Evolutionary conservation across 2,113 vertebrate genomes (phyloP), one percentile per base, ranked within the genome.

Genomic region (Scolopax mira): DNA sequence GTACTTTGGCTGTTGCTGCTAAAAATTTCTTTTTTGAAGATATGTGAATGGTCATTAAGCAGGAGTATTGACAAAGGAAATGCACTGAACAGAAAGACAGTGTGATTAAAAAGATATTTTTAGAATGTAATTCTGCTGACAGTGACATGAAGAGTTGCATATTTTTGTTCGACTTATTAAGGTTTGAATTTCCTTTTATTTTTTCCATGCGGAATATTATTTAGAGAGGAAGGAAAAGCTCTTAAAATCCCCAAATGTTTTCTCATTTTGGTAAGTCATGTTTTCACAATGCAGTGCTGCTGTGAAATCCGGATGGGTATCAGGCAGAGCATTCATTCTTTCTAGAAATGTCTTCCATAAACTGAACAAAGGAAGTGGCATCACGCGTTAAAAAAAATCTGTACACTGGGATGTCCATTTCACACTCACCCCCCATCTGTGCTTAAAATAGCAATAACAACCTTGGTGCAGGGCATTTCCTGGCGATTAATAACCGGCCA

Each of bases 401-500:
- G 48, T 66, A 78, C 25, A 11, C 81, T 77, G 89, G 73, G 81
- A 89, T 81, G 91, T 87, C 90, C 78, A 42, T 95, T 84, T 55
- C 48, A 28, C 35, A 9, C 6, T 2, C 24, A 7, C 35, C 4
- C 9, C 41, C 51, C 9, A 10, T 67, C 90, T 81, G 75, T 81
- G 81, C 93, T 93, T 92, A 80, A 97, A 96, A 95, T 94, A 95
- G 92, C 85, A 89, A 39, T 71, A 95, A 80, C 88, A 96, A 81
- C 81, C 93, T 95, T 94, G 74, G 88, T 89, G 81, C 93, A 65
- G 93, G 95, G 95, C 94, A 91, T 88, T 95, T 96, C 90, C 87
- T 85, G 64, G 72, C 3, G 33, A 93, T 95, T 95, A 96, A 96
- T 93, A 85, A 84, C 89, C 7, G 31, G 85, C 49, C 88, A 64